Conservation (phyloP, 2,113 vertebrate genomes). For the Myrmophylax atrothorax region DNA sequence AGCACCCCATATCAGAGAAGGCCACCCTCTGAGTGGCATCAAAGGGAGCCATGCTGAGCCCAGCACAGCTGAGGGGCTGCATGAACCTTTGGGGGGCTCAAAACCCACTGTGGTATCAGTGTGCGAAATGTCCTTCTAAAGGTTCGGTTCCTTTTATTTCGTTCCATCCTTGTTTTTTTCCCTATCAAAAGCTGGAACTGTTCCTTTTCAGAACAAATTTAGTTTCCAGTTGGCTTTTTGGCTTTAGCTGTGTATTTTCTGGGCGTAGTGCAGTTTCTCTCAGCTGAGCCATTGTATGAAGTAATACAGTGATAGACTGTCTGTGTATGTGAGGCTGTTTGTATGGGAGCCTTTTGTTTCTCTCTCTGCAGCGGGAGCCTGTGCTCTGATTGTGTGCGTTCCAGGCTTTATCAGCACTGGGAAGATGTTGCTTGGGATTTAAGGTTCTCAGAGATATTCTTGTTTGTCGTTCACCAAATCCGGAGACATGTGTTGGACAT, state of each 20-base stretch:
- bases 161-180: background rate
- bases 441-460: slow-evolving; percentile 61
- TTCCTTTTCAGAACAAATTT: background rate
- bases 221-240: slow-evolving; percentile 28
- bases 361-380: slow-evolving; percentile 29
- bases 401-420: slow-evolving; percentile 67
- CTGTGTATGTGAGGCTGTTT: slow-evolving; percentile 42
- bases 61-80: background rate
- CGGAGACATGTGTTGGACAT: slow-evolving; percentile 75
- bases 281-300: slow-evolving; percentile 29
- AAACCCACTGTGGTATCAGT: background rate
- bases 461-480: slow-evolving; percentile 61
- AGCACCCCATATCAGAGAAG: background rate
- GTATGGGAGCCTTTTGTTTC: slow-evolving; percentile 62
- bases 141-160: background rate
- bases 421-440: slow-evolving; percentile 66
- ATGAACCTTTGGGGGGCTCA: rapidly evolving
- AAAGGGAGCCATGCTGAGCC: background rate
- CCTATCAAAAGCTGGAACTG: background rate
- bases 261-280: slow-evolving; percentile 8
- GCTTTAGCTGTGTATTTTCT: slow-evolving; percentile 13
- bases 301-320: slow-evolving; percentile 9
- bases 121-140: background rate
- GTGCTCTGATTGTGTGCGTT: slow-evolving; percentile 13
- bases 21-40: rapidly evolving